Conservation (phyloP, 2,113 vertebrate genomes). For the Typhlomys cinereus region DNA sequence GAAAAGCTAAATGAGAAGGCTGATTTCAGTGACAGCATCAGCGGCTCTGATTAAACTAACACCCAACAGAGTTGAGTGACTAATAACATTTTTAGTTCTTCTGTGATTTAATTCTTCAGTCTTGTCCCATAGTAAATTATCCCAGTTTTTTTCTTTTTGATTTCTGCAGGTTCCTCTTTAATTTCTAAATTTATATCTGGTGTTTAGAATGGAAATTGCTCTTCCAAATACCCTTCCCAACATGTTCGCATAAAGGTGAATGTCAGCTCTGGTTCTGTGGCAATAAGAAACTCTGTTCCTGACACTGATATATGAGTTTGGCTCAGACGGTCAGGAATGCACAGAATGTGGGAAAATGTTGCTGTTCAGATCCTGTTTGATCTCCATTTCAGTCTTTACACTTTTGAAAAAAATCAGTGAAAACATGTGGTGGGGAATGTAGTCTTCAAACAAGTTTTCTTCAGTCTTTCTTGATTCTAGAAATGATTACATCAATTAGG, state of each 20-base stretch:
- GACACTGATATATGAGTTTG: conserved; percentile 1
- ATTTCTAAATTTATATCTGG: not conserved
- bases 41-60: not conserved
- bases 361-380: conserved; percentile 6
- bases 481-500: conserved; percentile 58
- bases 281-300: not conserved
- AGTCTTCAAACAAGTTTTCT: conserved; percentile 55
- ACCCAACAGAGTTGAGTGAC: conserved; percentile 16
- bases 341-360: conserved; percentile 57
- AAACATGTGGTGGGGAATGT: conserved; percentile 51
- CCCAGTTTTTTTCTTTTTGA: conserved; percentile 20
- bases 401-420: conserved; percentile 48
- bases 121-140: conserved; percentile 5
- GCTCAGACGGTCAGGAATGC: conserved; percentile 51
- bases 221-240: not conserved
- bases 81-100: conserved; percentile 39
- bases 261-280: not conserved
- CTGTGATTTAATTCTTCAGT: conserved; percentile 38
- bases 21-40: conserved; percentile 39
- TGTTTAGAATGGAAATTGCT: not conserved
- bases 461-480: conserved; percentile 49
- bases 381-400: conserved; percentile 66
- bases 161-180: not conserved
- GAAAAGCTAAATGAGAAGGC: not conserved
- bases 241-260: conserved; percentile 9